Percentiles rank a stretch among this genome's conserved stretches.
phyloP scores from a whole-genome alignment of 1,140 invertebrate species.

The Drosophila orosa region DNA sequence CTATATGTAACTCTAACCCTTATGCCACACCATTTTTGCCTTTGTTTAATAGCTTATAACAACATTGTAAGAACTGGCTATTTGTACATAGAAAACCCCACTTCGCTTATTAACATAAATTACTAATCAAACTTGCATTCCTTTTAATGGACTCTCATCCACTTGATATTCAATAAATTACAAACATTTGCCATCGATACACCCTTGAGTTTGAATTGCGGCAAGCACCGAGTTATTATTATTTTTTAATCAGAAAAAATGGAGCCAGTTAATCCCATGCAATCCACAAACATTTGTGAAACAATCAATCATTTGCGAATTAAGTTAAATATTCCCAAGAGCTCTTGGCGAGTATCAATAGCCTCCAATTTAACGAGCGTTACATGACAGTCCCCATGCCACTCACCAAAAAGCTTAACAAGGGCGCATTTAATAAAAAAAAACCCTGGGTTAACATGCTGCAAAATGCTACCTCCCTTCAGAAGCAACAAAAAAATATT shows the following conservation, averaged over 20 bases:
- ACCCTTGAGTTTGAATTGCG: conserved; percentile 1
- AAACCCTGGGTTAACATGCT: conserved; percentile 21
- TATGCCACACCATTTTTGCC: too few relatives aligned
- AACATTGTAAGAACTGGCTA: background rate
- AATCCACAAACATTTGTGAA: conserved; percentile 24
- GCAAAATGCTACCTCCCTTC: conserved; percentile 12
- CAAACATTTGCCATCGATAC: background rate
- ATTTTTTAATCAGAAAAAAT: conserved; percentile 23
- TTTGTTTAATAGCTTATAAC: background rate
- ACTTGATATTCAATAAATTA: background rate
- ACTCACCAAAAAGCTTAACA: conserved; percentile 38
- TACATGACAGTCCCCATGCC: conserved; percentile 25
- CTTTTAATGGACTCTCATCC: too few relatives aligned
- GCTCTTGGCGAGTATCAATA: conserved; percentile 44
- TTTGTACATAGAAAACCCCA: background rate
- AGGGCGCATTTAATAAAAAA: conserved; percentile 21
- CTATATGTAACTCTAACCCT: too few relatives aligned
- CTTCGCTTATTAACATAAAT: background rate
- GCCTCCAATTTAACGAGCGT: conserved; percentile 55
- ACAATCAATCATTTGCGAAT: conserved; percentile 41
- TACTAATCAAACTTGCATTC: background rate
- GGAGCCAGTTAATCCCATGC: background rate
- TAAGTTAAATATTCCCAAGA: conserved; percentile 42
- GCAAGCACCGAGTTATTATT: background rate
- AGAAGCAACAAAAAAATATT: conserved; percentile 21